Base-by-base conservation (phyloP, 1,140 invertebrate genomes). In the Phymorhynchus buccinoides region DNA sequence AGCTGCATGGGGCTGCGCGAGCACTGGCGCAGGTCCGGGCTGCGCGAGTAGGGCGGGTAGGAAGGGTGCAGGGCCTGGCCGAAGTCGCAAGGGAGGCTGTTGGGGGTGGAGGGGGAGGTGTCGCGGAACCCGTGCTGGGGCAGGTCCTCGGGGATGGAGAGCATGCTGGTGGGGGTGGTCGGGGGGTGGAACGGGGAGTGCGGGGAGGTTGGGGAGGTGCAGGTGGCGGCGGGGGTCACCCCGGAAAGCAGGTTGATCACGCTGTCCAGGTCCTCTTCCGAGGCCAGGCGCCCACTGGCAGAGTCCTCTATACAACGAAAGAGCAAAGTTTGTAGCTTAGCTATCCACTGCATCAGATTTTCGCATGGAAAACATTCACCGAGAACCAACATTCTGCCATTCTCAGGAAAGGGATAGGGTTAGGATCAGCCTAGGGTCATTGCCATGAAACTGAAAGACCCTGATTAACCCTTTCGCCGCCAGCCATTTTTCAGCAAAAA, bases 211-310 rank as follows among this genome's bases (percentile, higher is more conserved):
- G 83, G 39, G 9, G 71, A 42, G 62, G 66, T 81, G 77, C 84
- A 71, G 6, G 77, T 44, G 39, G 71, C 37, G 18, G 62, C 42
- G 48, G 27, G 75, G 83, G 78, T 85, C 16, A 87, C 82, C 7
- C 90, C 91, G 18, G 91, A 91, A 73, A 92, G 80, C 9, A 92
- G 86, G 85, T 90, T 91, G 83, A 92, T 91, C 22, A 92, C 91
- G 88, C 89, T 91, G 84, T 92, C 90, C 35, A 92, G 81, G 77
- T 92, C 91, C 87, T 92, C 91, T 48, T 90, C 90, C 48, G 91
- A 89, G 12, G 91, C 91, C n/a, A 91, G 83, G 30, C 83, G 79
- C 44, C 66, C 56, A 22, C 42, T 71, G 18, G 80, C 39, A 12
- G 52, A 81, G 30, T 81, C 66, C n/a, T 44, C 68, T 68, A 42